Percentiles rank a stretch among this genome's conserved stretches.
These are phyloP conservation scores for Tinea semifulvella DNA, from an alignment of 2,888 invertebrate genomes.

Conservation along the genomic window DNA sequence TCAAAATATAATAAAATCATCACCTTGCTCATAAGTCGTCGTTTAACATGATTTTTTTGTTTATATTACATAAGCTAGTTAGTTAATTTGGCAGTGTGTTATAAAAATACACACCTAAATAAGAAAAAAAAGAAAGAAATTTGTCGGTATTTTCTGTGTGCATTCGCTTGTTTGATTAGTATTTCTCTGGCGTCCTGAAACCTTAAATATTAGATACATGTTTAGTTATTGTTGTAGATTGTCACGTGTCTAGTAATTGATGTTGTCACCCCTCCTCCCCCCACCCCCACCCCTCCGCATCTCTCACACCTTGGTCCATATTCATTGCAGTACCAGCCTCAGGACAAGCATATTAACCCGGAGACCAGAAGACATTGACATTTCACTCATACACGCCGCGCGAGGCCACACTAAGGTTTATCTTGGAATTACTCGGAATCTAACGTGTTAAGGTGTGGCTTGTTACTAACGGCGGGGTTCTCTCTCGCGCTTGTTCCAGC, in stretches of 20 bases:
- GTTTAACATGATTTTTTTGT: too few species aligned
- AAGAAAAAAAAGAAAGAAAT: too few species aligned
- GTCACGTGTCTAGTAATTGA: neutral
- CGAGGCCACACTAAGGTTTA: conserved; percentile 10
- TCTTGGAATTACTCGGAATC: conserved; percentile 3
- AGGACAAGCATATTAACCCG: conserved; percentile 59
- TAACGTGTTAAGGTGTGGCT: conserved; percentile 30
- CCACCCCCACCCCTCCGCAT: conserved; percentile 25
- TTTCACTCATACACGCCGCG: neutral
- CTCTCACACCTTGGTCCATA: conserved; percentile 23
- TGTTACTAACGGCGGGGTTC: conserved; percentile 34
- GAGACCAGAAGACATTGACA: conserved; percentile 33
- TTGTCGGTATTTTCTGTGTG: too few species aligned
- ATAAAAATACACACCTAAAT: too few species aligned
- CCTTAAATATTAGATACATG: neutral
- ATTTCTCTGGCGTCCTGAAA: neutral
- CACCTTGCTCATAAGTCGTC: too few species aligned
- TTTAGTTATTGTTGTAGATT: conserved; percentile 1
- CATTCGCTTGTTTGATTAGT: conserved; percentile 4
- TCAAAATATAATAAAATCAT: too few species aligned
- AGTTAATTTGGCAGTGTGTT: too few species aligned
- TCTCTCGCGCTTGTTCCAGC: conserved; percentile 20
- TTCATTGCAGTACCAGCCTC: conserved; percentile 65
- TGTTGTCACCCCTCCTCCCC: neutral
- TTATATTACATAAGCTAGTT: too few species aligned